phyloP scores from a whole-genome alignment of 2,888 invertebrate species.

The Rugalucina vietnamica region DNA sequence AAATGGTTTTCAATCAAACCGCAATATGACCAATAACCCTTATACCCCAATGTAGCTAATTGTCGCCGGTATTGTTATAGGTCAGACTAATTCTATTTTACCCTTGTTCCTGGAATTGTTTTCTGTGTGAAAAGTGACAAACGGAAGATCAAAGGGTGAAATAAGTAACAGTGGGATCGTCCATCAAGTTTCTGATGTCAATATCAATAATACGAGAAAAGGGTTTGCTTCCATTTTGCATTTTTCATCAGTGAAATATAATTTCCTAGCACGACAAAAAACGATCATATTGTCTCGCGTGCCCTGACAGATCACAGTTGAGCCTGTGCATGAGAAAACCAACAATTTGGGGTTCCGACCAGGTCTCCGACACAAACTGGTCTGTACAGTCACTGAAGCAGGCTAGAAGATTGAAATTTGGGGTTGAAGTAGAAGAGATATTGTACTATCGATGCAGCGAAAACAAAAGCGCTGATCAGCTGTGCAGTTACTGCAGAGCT shows the following conservation, averaged over 20 bases:
- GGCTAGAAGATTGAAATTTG: too few species aligned
- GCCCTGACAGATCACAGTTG: neutral
- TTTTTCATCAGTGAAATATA: slow-evolving; percentile 5
- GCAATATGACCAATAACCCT: neutral
- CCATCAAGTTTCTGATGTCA: neutral
- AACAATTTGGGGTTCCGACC: too few species aligned
- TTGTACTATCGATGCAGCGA: too few species aligned
- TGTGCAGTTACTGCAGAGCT: too few species aligned
- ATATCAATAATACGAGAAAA: slow-evolving; percentile 5
- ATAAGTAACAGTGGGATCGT: neutral
- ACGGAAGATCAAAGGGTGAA: slow-evolving; percentile 1
- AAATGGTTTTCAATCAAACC: neutral
- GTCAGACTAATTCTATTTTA: neutral
- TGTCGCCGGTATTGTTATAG: neutral
- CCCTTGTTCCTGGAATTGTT: neutral
- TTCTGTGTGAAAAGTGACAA: neutral
- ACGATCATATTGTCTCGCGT: neutral
- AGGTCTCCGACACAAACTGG: too few species aligned
- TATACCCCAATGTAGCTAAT: neutral
- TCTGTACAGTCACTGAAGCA: too few species aligned
- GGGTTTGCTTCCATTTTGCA: neutral
- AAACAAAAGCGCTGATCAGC: too few species aligned
- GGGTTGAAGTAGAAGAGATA: too few species aligned
- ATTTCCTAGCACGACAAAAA: slow-evolving; percentile 11
- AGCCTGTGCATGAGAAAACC: too few species aligned